Percentiles rank a stretch among this genome's conserved stretches.
These are phyloP conservation scores for Stichopus horrens DNA, from an alignment of 53 echinoderm and acorn worm genomes.

Conservation along the genomic window DNA sequence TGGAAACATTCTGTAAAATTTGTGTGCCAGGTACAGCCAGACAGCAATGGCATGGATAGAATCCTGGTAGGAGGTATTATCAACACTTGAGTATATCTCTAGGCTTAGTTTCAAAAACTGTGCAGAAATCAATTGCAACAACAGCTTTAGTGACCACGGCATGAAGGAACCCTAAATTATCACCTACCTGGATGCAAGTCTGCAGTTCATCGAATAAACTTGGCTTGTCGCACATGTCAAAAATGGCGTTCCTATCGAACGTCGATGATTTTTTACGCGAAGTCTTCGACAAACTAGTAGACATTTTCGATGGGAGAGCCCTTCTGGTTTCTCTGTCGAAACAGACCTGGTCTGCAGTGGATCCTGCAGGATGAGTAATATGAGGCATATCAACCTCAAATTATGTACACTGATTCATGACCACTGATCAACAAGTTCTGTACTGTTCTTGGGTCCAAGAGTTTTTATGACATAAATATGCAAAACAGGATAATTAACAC, in stretches of 20 bases:
- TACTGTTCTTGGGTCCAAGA: no score
- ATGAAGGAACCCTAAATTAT: no score
- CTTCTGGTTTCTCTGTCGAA: conserved; percentile 44
- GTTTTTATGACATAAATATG: no score
- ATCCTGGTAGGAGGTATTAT: no score
- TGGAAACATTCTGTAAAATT: no score
- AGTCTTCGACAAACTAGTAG: conserved; percentile 16
- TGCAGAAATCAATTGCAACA: no score
- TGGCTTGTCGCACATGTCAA: conserved; percentile 63
- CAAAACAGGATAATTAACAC: no score
- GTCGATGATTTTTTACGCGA: conserved; percentile 60
- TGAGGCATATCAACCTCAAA: not conserved
- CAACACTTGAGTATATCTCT: no score
- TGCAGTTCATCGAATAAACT: conserved; percentile 85
- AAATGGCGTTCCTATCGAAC: conserved; percentile 75
- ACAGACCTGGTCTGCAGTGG: conserved; percentile 81
- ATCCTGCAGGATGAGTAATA: conserved; percentile 48
- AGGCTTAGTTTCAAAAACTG: no score
- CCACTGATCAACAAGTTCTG: not conserved
- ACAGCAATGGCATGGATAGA: no score
- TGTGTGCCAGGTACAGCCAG: no score
- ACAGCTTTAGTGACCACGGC: no score
- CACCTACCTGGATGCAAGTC: conserved; percentile 64
- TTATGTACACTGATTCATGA: not conserved
- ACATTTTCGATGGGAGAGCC: conserved; percentile 56